These are phyloP conservation scores for Maniola hyperantus DNA, from an alignment of 2,888 invertebrate species.

Conservation along the genomic window DNA sequence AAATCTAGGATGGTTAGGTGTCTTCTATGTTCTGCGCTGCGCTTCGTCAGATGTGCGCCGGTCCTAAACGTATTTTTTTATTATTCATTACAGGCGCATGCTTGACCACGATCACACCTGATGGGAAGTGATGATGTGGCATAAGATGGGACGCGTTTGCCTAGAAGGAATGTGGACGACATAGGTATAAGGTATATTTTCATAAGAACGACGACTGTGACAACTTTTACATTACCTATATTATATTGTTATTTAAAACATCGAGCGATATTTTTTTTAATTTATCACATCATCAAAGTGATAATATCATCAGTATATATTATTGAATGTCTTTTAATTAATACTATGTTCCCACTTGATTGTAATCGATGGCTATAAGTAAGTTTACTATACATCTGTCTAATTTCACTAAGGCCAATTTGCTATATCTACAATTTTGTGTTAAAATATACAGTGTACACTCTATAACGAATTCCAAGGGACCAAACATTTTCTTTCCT, in stretches of 20 bases:
- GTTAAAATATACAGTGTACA: constrained; percentile 50
- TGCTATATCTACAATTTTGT: constrained; percentile 79
- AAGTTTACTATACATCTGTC: constrained; percentile 64
- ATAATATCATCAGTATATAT: constrained; percentile 40
- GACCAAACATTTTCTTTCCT: not conserved
- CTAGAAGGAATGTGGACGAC: no score
- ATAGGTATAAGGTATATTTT: no score
- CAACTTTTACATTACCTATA: no score
- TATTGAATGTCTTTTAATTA: constrained; percentile 67
- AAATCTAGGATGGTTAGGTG: no score
- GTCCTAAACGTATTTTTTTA: not conserved
- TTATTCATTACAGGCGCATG: no score
- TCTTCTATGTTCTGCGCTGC: no score
- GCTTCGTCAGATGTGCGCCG: no score
- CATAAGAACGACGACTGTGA: no score
- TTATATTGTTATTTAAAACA: constrained; percentile 57
- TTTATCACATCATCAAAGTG: constrained; percentile 62
- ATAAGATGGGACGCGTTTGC: no score
- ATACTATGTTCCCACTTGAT: constrained; percentile 71
- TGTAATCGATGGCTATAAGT: constrained; percentile 55
- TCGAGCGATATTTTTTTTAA: constrained; percentile 50
- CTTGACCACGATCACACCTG: no score
- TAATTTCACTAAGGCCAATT: constrained; percentile 74
- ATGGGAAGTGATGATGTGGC: no score
- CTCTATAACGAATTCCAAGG: not conserved